These are phyloP conservation scores for Papilio polytes DNA, from an alignment of 1,140 invertebrate species.

Conservation along the genomic window DNA sequence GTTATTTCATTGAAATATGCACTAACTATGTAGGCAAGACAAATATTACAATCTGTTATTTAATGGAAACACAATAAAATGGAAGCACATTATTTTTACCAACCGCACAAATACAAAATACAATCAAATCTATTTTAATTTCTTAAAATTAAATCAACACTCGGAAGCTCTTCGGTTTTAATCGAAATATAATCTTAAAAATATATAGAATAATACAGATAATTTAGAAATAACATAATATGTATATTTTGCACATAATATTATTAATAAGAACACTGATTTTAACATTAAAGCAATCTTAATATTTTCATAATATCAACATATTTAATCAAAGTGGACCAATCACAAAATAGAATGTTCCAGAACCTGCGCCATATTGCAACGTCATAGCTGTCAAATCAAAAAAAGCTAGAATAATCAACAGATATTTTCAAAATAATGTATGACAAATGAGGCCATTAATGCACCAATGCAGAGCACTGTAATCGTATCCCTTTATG, in stretches of 20 bases:
- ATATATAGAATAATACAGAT: constrained; percentile 2
- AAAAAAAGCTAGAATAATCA: background rate
- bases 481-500: background rate
- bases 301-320: background rate
- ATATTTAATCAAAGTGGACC: background rate
- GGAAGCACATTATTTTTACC: constrained; percentile 30
- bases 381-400: background rate
- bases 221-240: background rate
- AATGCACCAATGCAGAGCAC: background rate
- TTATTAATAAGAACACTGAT: background rate
- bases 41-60: constrained; percentile 44
- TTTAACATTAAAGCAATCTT: too few species aligned
- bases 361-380: background rate
- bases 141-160: constrained; percentile 4
- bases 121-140: background rate
- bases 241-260: constrained; percentile 6
- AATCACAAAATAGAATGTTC: background rate
- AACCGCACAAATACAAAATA: background rate
- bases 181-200: constrained; percentile 17
- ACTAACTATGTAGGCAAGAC: constrained; percentile 49
- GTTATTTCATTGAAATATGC: background rate
- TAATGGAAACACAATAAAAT: constrained; percentile 12
- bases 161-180: constrained; percentile 17
- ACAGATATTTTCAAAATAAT: background rate
- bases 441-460: background rate